A percentile compares a stretch with the other conserved stretches of the same genome.
Conservation (phyloP, 2,113 vertebrate genomes). For the Brachypteracias leptosomus region DNA sequence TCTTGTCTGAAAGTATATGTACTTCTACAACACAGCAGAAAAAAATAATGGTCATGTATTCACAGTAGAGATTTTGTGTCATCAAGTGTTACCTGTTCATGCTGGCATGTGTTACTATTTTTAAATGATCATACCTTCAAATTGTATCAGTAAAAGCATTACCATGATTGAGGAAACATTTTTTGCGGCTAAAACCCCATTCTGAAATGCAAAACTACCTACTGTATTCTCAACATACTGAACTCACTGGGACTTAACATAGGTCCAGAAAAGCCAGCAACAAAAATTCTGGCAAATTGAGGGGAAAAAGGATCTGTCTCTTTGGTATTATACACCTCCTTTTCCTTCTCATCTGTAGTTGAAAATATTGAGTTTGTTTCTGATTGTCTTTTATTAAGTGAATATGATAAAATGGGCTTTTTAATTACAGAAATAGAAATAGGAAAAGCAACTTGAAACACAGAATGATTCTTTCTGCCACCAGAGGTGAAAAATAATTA, state of each 20-base stretch:
- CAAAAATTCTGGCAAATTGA: neutral
- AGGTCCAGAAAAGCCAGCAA: neutral
- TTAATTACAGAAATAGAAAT: constrained; percentile 39
- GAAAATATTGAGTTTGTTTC: constrained; percentile 21
- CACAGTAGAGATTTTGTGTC: neutral
- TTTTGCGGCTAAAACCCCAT: neutral
- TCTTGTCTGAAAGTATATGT: neutral
- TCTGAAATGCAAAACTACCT: neutral
- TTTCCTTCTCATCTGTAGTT: neutral
- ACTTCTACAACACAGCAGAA: neutral
- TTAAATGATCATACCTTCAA: neutral
- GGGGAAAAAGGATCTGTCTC: neutral
- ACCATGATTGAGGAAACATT: neutral
- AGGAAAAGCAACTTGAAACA: constrained; percentile 18
- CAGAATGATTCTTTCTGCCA: neutral
- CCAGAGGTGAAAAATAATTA: constrained; percentile 26
- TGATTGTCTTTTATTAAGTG: neutral
- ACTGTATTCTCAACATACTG: neutral
- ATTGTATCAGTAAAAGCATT: neutral
- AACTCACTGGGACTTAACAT: neutral
- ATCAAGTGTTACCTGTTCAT: neutral
- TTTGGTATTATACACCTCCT: neutral
- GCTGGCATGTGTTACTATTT: neutral
- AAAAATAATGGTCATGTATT: neutral
- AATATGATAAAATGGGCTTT: neutral